Conservation (phyloP, 2,888 invertebrate genomes). For the Drosophila bunnanda region DNA sequence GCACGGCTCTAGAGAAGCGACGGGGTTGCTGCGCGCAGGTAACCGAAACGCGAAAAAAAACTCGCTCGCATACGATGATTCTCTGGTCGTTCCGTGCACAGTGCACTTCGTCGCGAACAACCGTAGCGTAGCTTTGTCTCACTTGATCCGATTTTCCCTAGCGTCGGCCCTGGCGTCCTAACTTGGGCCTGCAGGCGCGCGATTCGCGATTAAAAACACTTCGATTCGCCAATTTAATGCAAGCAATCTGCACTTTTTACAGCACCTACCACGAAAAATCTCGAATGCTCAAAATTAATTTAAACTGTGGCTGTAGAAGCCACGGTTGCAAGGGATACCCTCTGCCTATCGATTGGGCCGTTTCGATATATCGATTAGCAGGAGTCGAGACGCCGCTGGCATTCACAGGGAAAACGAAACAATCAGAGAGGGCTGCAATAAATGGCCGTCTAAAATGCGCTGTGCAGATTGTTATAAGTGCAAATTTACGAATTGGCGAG, state of each 20-base stretch:
- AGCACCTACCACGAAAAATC: constrained; percentile 27
- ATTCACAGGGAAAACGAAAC: background rate
- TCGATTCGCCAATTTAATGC: background rate
- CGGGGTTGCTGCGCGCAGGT: constrained; percentile 79
- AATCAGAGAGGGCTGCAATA: background rate
- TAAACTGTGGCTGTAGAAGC: constrained; percentile 71
- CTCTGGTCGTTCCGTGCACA: constrained; percentile 60
- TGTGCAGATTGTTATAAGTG: background rate
- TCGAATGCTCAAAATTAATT: constrained; percentile 67
- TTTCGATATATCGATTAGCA: constrained; percentile 10
- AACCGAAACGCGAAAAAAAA: constrained; percentile 77
- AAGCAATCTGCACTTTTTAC: constrained; percentile 2
- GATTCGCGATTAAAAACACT: constrained; percentile 8
- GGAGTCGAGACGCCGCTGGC: background rate
- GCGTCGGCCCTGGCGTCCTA: background rate
- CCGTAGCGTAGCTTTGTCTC: constrained; percentile 75
- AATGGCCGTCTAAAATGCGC: background rate
- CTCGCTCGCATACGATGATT: constrained; percentile 68
- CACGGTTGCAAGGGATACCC: constrained; percentile 60
- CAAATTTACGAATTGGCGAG: background rate
- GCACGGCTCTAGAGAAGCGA: constrained; percentile 38
- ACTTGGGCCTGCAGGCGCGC: background rate
- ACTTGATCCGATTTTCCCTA: constrained; percentile 34
- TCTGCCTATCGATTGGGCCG: constrained; percentile 24
- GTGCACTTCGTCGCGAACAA: constrained; percentile 61